Evolutionary conservation across 2,797 vertebrate genomes (phyloP).

Genomic region (Pangasius sanitwongsei): DNA sequence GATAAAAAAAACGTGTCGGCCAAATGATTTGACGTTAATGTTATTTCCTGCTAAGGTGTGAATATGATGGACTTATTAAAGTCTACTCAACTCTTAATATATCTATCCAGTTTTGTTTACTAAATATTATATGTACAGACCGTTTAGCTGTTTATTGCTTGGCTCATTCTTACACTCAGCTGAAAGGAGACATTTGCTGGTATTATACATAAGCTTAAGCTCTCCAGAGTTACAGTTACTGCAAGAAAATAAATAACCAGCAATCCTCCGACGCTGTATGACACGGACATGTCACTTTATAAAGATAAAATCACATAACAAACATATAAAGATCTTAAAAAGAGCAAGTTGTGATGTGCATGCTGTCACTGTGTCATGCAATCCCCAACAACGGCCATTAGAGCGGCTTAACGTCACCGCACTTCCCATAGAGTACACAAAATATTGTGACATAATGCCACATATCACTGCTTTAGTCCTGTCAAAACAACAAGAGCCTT

Average conservation of each 20-base stretch:
- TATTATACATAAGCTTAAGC: background rate
- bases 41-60: background rate
- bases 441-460: conserved; percentile 22
- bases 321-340: background rate
- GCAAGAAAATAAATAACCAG: background rate
- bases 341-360: background rate
- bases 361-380: background rate
- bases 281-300: conserved; percentile 3
- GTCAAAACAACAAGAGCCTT: conserved; percentile 3
- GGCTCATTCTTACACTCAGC: background rate
- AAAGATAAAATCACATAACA: background rate
- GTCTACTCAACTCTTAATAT: background rate
- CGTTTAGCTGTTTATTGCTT: background rate
- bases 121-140: background rate
- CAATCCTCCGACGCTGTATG: background rate
- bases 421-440: background rate
- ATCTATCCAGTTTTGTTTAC: background rate
- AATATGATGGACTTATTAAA: background rate
- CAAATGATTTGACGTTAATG: background rate
- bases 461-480: conserved; percentile 16
- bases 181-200: background rate
- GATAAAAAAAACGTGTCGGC: too few relatives aligned
- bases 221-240: background rate
- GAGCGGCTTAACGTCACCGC: conserved; percentile 19
- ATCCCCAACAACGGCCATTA: background rate